Conservation (phyloP, 2,888 invertebrate species). For the Vesta saturnalis region DNA sequence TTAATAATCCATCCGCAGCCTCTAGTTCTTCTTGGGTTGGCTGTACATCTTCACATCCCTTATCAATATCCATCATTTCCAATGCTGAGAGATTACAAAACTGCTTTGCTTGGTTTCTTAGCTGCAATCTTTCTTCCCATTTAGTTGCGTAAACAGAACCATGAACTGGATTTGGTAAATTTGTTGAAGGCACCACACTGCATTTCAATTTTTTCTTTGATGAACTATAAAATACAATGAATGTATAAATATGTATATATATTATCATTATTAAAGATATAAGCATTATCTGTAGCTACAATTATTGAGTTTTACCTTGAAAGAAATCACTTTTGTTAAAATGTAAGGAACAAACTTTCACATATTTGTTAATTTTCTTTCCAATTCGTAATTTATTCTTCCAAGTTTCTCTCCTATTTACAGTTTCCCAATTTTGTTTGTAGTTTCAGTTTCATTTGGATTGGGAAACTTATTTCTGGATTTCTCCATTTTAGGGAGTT, state of each 20-base stretch:
- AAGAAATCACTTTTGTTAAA: conserved; percentile 6
- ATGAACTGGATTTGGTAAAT: background rate
- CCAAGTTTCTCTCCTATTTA: conserved; percentile 5
- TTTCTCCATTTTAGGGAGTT: background rate
- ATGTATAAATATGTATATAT: background rate
- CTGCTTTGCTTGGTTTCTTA: too few relatives aligned
- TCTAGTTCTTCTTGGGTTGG: too few relatives aligned
- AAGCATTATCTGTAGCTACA: background rate
- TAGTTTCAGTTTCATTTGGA: background rate
- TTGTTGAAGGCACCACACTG: background rate
- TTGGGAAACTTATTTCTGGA: conserved; percentile 6
- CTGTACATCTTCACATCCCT: background rate
- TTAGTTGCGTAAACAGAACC: too few relatives aligned
- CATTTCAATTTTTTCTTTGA: background rate
- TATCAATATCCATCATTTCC: background rate
- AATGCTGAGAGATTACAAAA: background rate
- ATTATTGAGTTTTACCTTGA: background rate
- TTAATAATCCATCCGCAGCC: too few relatives aligned
- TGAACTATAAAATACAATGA: background rate
- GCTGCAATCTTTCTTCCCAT: too few relatives aligned
- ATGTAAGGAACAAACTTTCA: conserved; percentile 11
- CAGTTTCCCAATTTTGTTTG: conserved; percentile 1
- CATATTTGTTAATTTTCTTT: conserved; percentile 1
- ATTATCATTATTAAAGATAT: too few relatives aligned
- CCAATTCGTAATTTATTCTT: background rate